These are phyloP conservation scores for Helicolenus hilgendorfi DNA, from an alignment of 2,797 vertebrate genomes.

Conservation along the genomic window DNA sequence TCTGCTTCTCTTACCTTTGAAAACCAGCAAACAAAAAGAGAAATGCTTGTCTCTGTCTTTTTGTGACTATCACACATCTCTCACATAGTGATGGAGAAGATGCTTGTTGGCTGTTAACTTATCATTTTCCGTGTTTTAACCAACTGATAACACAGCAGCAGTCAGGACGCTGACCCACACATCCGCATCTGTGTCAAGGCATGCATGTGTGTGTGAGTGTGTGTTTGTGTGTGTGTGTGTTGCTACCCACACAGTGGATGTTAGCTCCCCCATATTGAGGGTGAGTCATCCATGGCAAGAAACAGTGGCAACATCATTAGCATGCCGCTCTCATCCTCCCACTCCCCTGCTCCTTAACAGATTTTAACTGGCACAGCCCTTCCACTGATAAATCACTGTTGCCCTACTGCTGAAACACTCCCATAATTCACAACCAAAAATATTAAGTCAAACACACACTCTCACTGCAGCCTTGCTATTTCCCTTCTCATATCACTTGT, in stretches of 20 bases:
- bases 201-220: constrained; percentile 18
- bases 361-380: constrained; percentile 84
- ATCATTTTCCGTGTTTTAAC: background rate
- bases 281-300: constrained; percentile 88
- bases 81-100: background rate
- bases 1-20: constrained; percentile 40
- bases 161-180: constrained; percentile 7
- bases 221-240: constrained; percentile 13
- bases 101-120: background rate
- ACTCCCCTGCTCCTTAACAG: constrained; percentile 83
- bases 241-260: constrained; percentile 79
- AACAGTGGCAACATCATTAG: constrained; percentile 89
- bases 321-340: constrained; percentile 87
- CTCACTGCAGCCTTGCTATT: constrained; percentile 20
- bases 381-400: constrained; percentile 76
- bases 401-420: constrained; percentile 68
- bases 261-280: constrained; percentile 84
- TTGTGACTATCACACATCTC: constrained; percentile 1
- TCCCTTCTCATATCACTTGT: constrained; percentile 16
- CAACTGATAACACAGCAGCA: background rate
- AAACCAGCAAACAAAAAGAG: constrained; percentile 44
- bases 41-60: background rate
- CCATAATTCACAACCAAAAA: constrained; percentile 71
- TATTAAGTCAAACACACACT: constrained; percentile 68
- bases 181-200: constrained; percentile 42